Conservation (phyloP, 1,140 invertebrate species). For the Thaumatotibia leucotreta region DNA sequence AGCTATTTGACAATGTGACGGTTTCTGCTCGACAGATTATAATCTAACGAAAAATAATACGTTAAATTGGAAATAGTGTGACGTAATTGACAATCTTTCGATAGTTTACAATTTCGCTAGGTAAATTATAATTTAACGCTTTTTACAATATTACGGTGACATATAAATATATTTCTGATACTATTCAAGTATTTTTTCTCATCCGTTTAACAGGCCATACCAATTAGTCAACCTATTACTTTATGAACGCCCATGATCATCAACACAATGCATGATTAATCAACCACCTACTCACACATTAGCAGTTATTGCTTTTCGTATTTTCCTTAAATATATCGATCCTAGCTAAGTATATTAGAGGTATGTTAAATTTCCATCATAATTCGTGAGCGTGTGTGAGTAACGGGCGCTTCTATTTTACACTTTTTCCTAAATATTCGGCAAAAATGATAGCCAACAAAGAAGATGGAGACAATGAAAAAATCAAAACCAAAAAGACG, state of each 20-base stretch:
- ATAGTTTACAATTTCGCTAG: too few species aligned
- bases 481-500: not conserved
- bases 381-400: not conserved
- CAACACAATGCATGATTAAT: not conserved
- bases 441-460: not conserved
- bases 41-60: too few species aligned
- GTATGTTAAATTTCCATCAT: not conserved
- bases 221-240: not conserved
- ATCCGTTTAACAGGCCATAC: not conserved
- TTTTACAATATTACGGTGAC: too few species aligned
- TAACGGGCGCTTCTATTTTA: not conserved
- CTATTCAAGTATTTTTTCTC: not conserved
- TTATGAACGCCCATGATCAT: not conserved
- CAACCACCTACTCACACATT: not conserved
- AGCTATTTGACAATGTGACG: too few species aligned
- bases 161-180: too few species aligned
- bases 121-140: too few species aligned
- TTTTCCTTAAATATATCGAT: not conserved
- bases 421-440: not conserved
- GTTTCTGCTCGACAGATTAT: too few species aligned
- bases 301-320: not conserved
- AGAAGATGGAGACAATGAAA: not conserved
- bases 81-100: too few species aligned
- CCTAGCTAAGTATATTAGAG: not conserved
- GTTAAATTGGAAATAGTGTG: too few species aligned